Evolutionary conservation across 2,797 vertebrate species (phyloP), one percentile per base, ranked within the genome.

Genomic region (Sebastes reedi): DNA sequence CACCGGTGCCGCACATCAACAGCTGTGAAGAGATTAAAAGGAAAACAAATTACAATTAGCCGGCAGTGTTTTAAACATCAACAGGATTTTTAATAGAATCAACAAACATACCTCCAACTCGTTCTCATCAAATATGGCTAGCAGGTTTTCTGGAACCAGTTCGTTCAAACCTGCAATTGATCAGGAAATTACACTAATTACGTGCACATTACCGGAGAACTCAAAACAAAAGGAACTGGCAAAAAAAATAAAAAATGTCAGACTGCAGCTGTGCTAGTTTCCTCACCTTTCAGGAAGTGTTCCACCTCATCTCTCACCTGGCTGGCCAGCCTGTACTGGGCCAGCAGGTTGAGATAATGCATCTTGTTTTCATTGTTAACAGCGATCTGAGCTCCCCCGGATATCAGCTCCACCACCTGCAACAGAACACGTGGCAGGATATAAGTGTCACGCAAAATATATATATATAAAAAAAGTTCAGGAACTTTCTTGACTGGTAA

Each of bases 71-170:
- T 89, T 46, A 50, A 62, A 72, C 18, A 50, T 52, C 25, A 58
- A 62, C 16, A 50, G n/a, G 67, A 60, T 82, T 79, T 78, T 65
- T 5, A 61, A 72, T 84, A 52, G 6, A 74, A 80, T 84, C 59
- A 30, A 68, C 36, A 60, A 54, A 90, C 91, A 83, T 94, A 99
- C 99, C 97, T 99, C 99, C 87, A 99, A 94, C 84, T 99, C 99
- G 81, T 99, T 99, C 93, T 99, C 99, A 95, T 99, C 98, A 95
- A 99, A 99, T 95, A 99, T 99, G 93, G 98, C 98, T 81, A 99
- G 89, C 80, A 99, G 97, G 88, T 99, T 99, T 94, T 99, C 99
- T 87, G 99, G 98, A 90, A 99, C 97, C 69, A 99, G 94, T 77
- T 99, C 98, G 34, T 99, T 99, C 86, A 99, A 95, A 89, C 99